Evolutionary conservation across 2,113 vertebrate species (phyloP), one percentile per base, ranked within the genome.

Genomic region (Oceanites oceanicus): DNA sequence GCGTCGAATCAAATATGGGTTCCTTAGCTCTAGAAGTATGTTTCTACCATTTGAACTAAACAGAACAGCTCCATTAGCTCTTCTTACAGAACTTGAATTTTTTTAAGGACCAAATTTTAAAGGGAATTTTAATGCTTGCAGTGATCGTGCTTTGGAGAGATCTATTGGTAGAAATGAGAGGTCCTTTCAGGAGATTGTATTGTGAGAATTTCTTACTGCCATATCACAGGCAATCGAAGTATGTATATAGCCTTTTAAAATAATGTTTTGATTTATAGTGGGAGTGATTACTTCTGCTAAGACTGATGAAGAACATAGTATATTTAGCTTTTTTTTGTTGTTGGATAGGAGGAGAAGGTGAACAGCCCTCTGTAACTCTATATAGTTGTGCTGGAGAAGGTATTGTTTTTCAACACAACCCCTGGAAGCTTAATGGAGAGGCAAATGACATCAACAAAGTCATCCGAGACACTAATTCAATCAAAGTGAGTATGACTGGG

Each of bases 371-470:
- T 45, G 97, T 96, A 93, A 99, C 98, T 26, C 95, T 99, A 71
- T 99, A 99, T 86, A 99, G 99, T 97, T 99, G 99, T 78, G 99
- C 98, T 27, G 99, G 99, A 11, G 99, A 99, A 90, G 99, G 99
- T 15, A 49, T 98, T 86, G 98, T 99, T 96, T 98, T 99, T 67
- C 99, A 99, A 44, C 99, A 99, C 79, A 99, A 99, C 70, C 99
- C 99, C 20, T 98, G 98, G 95, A 99, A 98, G 52, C 98, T 99
- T 71, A 97, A 94, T 13, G 98, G 96, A 22, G 99, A 99, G 73
- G 99, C 99, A 67, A 96, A 91, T 29, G 98, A 99, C 97, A 98
- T 99, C 86, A 99, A 99, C 97, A 98, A 96, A 93, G 97, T 99
- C 72, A 99, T 99, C 98, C 96, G 96, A 86, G 98, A 99, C 91